Evolutionary conservation across 2,797 vertebrate genomes (phyloP).

Genomic region (Potorous gilbertii): DNA sequence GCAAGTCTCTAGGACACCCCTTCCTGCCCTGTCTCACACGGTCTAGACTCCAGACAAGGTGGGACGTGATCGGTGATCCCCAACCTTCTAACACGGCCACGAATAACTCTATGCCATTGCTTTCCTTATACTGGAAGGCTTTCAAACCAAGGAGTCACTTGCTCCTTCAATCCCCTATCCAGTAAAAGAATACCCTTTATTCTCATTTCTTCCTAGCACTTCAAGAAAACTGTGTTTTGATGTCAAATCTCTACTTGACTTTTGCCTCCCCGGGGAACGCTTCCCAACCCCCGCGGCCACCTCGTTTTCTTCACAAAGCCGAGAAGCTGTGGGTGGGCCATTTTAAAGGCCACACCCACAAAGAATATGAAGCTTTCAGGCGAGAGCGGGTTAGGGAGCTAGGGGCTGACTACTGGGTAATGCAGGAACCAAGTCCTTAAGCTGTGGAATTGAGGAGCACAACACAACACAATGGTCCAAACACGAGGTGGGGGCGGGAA

Average conservation of each 20-base stretch:
- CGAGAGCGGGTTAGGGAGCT: background rate
- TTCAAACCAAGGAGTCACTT: background rate
- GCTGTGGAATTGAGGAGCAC: background rate
- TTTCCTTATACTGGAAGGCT: background rate
- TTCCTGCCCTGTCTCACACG: background rate
- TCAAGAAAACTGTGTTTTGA: background rate
- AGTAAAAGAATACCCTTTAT: background rate
- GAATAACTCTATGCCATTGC: background rate
- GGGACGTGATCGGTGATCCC: background rate
- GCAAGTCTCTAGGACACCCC: background rate
- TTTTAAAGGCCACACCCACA: slow-evolving; percentile 1
- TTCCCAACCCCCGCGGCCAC: background rate
- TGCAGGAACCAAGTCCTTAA: background rate
- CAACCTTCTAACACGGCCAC: background rate
- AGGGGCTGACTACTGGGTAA: background rate
- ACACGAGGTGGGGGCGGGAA: background rate
- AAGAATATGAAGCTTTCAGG: background rate
- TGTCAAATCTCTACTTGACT: slow-evolving; percentile 10
- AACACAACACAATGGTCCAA: background rate
- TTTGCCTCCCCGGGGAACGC: background rate
- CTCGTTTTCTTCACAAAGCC: background rate
- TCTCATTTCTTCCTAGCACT: background rate
- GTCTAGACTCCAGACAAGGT: background rate
- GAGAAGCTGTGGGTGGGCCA: background rate
- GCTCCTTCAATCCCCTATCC: background rate